Evolutionary conservation across 1,140 invertebrate species (phyloP).

Genomic region (Drosophila sturtevanti): DNA sequence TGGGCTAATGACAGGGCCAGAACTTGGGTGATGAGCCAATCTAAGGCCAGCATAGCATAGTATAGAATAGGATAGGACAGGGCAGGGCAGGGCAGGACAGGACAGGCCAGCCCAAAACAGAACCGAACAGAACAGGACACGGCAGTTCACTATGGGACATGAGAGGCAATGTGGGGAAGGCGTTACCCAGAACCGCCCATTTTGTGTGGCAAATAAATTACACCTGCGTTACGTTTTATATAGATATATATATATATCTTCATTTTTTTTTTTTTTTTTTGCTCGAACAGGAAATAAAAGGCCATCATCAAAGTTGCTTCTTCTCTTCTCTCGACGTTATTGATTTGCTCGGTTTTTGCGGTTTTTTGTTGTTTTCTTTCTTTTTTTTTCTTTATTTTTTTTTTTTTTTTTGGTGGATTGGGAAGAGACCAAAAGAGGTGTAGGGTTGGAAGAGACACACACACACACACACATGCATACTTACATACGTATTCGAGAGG

Average conservation of each 20-base stretch:
- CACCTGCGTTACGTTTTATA: slow-evolving; percentile 34
- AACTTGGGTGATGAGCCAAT: slow-evolving; percentile 57
- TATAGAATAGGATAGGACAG: not conserved
- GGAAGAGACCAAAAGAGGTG: not conserved
- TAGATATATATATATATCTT: not conserved
- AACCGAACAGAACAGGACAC: not conserved
- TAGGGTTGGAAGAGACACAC: not conserved
- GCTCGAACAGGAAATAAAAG: slow-evolving; percentile 8
- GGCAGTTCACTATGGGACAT: not conserved
- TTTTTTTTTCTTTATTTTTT: no score
- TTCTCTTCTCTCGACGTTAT: slow-evolving; percentile 49
- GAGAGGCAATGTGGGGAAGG: not conserved
- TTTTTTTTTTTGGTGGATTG: not conserved
- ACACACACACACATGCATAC: no score
- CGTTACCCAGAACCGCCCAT: slow-evolving; percentile 27
- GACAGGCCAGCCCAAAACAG: not conserved
- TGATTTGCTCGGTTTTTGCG: slow-evolving; percentile 68
- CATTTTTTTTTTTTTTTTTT: not conserved
- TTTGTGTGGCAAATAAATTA: slow-evolving; percentile 59
- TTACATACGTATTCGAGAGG: slow-evolving; percentile 11
- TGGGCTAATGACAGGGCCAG: slow-evolving; percentile 52
- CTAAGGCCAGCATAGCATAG: slow-evolving; percentile 33
- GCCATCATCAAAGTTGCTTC: slow-evolving; percentile 18
- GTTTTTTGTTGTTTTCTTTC: slow-evolving; percentile 13
- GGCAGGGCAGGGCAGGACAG: not conserved